phyloP scores from a whole-genome alignment of 2,113 vertebrate genomes.

The Seriola quinqueradiata region DNA sequence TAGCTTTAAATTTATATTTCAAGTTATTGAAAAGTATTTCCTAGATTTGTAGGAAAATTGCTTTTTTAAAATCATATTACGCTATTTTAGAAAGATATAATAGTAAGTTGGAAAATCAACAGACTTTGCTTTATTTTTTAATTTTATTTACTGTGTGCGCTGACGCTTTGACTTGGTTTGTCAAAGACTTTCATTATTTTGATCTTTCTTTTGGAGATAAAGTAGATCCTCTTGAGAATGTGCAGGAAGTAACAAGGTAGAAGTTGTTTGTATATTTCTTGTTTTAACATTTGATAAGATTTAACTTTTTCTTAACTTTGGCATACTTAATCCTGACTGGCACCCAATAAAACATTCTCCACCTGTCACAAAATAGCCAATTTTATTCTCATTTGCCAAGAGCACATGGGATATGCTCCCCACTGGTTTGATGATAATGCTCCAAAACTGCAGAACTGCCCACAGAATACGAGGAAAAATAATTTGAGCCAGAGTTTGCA shows the following conservation, averaged over 20 bases:
- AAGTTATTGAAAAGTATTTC: background rate
- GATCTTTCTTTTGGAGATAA: background rate
- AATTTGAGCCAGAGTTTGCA: conserved; percentile 29
- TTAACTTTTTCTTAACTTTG: conserved; percentile 2
- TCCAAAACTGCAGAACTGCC: conserved; percentile 19
- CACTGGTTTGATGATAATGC: conserved; percentile 38
- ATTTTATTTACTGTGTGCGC: background rate
- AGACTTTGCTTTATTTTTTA: too few species aligned
- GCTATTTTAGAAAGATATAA: background rate
- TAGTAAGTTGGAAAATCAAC: background rate
- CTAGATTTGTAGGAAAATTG: background rate
- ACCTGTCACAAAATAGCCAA: background rate
- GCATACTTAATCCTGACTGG: conserved; percentile 2
- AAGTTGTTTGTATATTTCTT: background rate
- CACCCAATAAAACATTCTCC: conserved; percentile 15
- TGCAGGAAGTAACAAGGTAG: background rate
- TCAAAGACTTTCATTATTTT: background rate
- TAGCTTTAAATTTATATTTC: background rate
- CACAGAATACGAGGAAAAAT: conserved; percentile 21
- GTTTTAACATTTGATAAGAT: background rate
- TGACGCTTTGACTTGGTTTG: background rate
- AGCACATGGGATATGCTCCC: background rate
- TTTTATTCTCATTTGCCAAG: conserved; percentile 31
- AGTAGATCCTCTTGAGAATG: background rate
- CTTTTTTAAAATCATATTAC: background rate